A percentile compares a stretch with the other conserved stretches of the same genome.
phyloP scores from a whole-genome alignment of 2,113 vertebrate species.

The Regulus satrapa region DNA sequence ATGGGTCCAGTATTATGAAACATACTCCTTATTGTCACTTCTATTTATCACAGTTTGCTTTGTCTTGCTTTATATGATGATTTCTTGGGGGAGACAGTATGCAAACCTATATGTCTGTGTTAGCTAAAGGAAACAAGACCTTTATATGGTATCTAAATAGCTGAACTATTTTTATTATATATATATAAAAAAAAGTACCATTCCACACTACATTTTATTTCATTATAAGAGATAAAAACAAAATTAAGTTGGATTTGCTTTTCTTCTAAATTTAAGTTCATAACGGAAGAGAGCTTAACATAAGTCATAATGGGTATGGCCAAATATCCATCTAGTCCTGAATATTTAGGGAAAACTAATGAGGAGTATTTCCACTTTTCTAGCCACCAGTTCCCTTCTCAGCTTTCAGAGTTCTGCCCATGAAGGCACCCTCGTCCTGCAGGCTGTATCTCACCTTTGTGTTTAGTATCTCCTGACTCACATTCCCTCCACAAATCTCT shows the following conservation, averaged over 20 bases:
- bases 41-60: background rate
- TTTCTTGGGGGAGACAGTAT: background rate
- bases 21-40: background rate
- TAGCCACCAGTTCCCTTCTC: background rate
- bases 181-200: background rate
- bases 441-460: background rate
- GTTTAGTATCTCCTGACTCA: background rate
- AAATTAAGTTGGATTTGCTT: background rate
- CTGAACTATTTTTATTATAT: background rate
- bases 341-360: background rate
- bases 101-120: background rate
- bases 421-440: background rate
- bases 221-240: background rate
- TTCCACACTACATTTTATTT: background rate
- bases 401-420: background rate
- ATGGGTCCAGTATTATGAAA: background rate
- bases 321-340: background rate
- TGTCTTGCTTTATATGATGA: background rate
- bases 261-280: background rate
- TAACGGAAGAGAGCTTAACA: background rate
- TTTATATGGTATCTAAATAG: background rate
- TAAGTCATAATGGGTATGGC: background rate
- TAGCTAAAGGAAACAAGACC: background rate
- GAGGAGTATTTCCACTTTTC: background rate
- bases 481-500: background rate